These are phyloP conservation scores for Clanis bilineata DNA, from an alignment of 2,888 invertebrate species.

Conservation along the genomic window DNA sequence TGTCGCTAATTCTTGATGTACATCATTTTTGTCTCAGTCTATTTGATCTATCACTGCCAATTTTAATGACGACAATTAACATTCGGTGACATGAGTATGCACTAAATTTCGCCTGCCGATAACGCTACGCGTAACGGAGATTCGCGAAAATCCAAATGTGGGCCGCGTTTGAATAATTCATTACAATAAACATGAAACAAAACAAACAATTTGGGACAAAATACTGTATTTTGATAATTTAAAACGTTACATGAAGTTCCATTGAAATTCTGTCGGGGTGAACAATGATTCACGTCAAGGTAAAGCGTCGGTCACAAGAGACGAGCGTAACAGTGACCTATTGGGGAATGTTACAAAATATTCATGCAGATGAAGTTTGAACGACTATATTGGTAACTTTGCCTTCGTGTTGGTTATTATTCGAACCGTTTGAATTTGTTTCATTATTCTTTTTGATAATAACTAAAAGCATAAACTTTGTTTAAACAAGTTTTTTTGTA, in stretches of 20 bases:
- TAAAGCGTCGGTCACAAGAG: slow-evolving; percentile 20
- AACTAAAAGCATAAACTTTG: too few relatives aligned
- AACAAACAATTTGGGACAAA: slow-evolving; percentile 28
- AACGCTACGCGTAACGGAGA: slow-evolving; percentile 29
- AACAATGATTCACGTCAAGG: slow-evolving; percentile 23
- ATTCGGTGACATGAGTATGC: neutral
- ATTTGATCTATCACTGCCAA: neutral
- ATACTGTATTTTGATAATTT: slow-evolving; percentile 33
- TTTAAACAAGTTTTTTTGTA: too few relatives aligned
- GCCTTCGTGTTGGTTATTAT: neutral
- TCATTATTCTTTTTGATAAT: too few relatives aligned
- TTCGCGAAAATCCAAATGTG: slow-evolving; percentile 26
- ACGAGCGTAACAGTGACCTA: slow-evolving; percentile 14
- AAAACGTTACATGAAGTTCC: slow-evolving; percentile 22
- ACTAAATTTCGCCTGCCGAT: neutral
- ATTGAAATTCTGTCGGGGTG: slow-evolving; percentile 28
- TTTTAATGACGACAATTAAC: neutral
- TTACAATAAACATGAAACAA: slow-evolving; percentile 12
- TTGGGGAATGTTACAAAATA: slow-evolving; percentile 3
- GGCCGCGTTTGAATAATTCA: slow-evolving; percentile 45
- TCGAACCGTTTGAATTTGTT: neutral
- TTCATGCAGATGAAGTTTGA: neutral
- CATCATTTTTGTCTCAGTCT: too few relatives aligned
- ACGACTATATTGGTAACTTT: neutral
- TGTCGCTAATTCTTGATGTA: too few relatives aligned